Percentiles rank a stretch among this genome's conserved stretches.
Evolutionary conservation across 2,797 vertebrate genomes (phyloP).

Genomic region (Gobionotothen gibberifrons): DNA sequence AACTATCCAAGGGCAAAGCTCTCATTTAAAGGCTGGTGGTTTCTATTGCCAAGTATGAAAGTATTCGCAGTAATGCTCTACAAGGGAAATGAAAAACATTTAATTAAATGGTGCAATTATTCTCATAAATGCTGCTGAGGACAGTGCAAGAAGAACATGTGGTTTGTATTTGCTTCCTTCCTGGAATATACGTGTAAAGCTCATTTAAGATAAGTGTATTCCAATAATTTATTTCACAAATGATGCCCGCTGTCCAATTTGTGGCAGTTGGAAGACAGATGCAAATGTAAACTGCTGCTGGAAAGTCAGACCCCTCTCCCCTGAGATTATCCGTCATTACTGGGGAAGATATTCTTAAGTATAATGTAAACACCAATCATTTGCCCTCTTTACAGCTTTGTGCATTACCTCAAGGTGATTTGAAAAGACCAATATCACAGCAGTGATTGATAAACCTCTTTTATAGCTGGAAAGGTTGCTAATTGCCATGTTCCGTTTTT

Average conservation of each 20-base stretch:
- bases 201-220: constrained; percentile 8
- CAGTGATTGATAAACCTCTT: constrained; percentile 1
- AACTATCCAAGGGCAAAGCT: constrained; percentile 21
- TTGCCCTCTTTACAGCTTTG: constrained; percentile 3
- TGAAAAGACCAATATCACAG: constrained; percentile 26
- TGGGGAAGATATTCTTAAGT: constrained; percentile 5
- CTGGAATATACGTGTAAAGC: background rate
- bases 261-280: constrained; percentile 28
- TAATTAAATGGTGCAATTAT: constrained; percentile 19
- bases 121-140: constrained; percentile 3
- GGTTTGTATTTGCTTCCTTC: background rate
- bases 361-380: constrained; percentile 21
- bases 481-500: constrained; percentile 12
- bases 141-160: background rate
- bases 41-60: background rate
- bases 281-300: constrained; percentile 20
- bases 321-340: constrained; percentile 40
- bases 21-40: background rate
- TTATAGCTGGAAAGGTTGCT: constrained; percentile 16
- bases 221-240: constrained; percentile 11
- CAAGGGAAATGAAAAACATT: constrained; percentile 25
- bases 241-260: constrained; percentile 25
- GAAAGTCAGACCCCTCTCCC: constrained; percentile 26
- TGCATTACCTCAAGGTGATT: constrained; percentile 36
- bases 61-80: background rate